Percentiles rank a stretch among this genome's conserved stretches.
phyloP scores from a whole-genome alignment of 2,113 vertebrate genomes.

The Halcyon senegalensis region DNA sequence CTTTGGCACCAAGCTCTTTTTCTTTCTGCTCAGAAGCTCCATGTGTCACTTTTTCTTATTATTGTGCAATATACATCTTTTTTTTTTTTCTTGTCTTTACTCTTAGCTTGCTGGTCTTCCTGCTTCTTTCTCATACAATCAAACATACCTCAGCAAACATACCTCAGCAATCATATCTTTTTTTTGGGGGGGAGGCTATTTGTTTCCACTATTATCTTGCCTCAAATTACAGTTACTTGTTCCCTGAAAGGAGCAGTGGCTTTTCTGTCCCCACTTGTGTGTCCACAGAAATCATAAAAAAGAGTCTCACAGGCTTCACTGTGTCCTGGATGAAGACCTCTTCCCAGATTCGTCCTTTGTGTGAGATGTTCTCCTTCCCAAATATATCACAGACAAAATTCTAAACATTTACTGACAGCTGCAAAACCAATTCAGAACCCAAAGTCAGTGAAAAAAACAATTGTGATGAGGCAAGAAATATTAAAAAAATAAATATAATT shows the following conservation, averaged over 20 bases:
- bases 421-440: background rate
- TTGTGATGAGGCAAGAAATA: background rate
- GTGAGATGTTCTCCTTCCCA: background rate
- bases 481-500: background rate
- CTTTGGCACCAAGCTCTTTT: background rate
- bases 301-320: background rate
- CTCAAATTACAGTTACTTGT: background rate
- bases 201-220: background rate
- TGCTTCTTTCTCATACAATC: background rate
- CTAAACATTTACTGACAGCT: background rate
- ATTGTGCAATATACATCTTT: background rate
- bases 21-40: background rate
- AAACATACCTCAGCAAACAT: background rate
- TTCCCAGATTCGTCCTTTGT: background rate
- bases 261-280: fast-evolving
- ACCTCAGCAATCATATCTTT: too few relatives aligned
- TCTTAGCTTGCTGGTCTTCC: background rate
- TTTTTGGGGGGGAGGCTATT: background rate
- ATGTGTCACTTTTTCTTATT: background rate
- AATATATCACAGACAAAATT: background rate
- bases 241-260: background rate
- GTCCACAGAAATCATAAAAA: background rate
- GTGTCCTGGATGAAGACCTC: background rate
- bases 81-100: background rate
- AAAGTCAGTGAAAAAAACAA: background rate